Percentiles rank a stretch among this genome's conserved stretches.
Conservation (phyloP, 2,797 vertebrate species). For the Parauchenoglanis punctatus region DNA sequence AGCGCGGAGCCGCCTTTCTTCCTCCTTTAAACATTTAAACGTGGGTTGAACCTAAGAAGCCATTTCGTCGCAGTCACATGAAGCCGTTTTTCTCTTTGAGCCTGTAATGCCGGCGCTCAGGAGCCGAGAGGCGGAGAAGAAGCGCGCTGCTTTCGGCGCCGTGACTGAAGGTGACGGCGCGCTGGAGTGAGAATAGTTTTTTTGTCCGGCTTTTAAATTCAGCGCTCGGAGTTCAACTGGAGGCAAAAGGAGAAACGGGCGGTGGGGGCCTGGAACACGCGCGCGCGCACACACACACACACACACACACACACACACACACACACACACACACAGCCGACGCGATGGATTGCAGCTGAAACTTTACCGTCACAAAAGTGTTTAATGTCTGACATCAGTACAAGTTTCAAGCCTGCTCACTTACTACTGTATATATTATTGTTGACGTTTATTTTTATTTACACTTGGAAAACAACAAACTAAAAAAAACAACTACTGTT, state of each 20-base stretch:
- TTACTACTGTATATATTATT: neutral
- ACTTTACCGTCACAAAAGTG: neutral
- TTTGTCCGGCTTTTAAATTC: constrained; percentile 80
- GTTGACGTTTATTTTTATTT: neutral
- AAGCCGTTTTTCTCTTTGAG: constrained; percentile 78
- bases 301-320: neutral
- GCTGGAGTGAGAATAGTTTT: constrained; percentile 70
- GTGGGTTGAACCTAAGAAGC: constrained; percentile 86
- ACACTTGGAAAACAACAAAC: neutral
- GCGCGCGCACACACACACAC: neutral
- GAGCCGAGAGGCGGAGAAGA: constrained; percentile 39
- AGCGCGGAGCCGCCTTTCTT: constrained; percentile 32
- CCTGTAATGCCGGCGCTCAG: constrained; percentile 61
- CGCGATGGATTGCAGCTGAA: neutral
- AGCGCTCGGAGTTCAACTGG: constrained; percentile 79
- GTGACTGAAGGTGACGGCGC: constrained; percentile 68
- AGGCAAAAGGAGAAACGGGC: constrained; percentile 58
- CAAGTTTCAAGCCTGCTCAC: too few relatives aligned
- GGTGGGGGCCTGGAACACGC: constrained; percentile 63
- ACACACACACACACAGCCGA: neutral
- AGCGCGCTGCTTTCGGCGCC: constrained; percentile 55
- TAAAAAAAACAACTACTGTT: rapidly evolving
- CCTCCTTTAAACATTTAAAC: constrained; percentile 62
- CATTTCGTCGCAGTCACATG: constrained; percentile 94
- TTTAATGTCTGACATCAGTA: neutral